Evolutionary conservation across 2,113 vertebrate species (phyloP), one percentile per base, ranked within the genome.

Genomic region (Typhlomys cinereus): DNA sequence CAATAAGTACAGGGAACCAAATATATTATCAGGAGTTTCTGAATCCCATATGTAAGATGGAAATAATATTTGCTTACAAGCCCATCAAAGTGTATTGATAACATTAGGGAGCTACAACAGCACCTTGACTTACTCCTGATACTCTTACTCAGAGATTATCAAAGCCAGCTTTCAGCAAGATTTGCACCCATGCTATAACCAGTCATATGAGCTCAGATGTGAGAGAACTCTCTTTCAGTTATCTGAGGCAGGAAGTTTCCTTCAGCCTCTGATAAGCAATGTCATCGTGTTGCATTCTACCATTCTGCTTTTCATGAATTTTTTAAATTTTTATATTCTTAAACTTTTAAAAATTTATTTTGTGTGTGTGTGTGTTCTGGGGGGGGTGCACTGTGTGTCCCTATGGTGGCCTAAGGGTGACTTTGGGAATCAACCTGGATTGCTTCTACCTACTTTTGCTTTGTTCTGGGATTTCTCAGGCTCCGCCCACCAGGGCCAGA

Each of bases 11-110:
- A 84, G 31, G 29, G 5, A 88, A 44, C 29, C 2, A 39, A 7
- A 50, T 88, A 66, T 1, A 59, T 39, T 57, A 2, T 8, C 67
- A 54, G 14, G 27, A 8, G 44, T 46, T 17, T 31, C 54, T 46
- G 10, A 25, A 48, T 61, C 1, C n/a, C 59, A 48, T 54, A n/a
- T 9, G 6, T 59, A 57, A 69, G n/a, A 34, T 3, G 29, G 44
- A 88, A 70, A 90, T 66, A 34, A 59, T 50, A 61, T 70, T 89
- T 85, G 15, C 12, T 46, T 44, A 2, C 17, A 44, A 85, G 46
- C 74, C 81, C 48, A 92, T 93, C 34, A 90, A 66, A 85, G 27
- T 21, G 39, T 75, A 7, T 76, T 66, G 66, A 57, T 67, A 70
- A 50, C 2, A 66, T 74, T 4, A 75, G 41, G 61, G 41, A 81